These are phyloP conservation scores for Agrilus planipennis DNA, from an alignment of 1,140 invertebrate species.

Conservation along the genomic window DNA sequence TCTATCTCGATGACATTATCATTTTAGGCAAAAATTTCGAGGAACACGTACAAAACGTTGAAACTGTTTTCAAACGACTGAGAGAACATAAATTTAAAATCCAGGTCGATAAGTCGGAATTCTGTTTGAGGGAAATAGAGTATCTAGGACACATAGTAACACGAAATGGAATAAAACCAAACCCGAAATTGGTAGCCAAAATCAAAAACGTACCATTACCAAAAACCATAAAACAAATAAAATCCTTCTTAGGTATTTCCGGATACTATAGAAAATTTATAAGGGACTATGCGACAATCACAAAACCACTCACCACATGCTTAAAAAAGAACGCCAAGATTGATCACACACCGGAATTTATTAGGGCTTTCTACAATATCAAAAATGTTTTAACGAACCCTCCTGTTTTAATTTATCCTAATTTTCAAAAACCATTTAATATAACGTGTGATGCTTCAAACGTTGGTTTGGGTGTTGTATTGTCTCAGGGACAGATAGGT, in stretches of 20 bases:
- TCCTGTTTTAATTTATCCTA: slow-evolving; percentile 16
- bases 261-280: slow-evolving; percentile 37
- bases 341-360: slow-evolving; percentile 7
- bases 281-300: slow-evolving; percentile 27
- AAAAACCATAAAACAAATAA: neutral
- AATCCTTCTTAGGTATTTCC: neutral
- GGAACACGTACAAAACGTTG: too few relatives aligned
- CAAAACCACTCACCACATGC: slow-evolving; percentile 29
- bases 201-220: too few relatives aligned
- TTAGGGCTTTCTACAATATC: slow-evolving; percentile 11
- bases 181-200: too few relatives aligned
- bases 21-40: too few relatives aligned
- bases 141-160: too few relatives aligned
- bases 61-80: too few relatives aligned
- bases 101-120: too few relatives aligned
- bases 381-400: slow-evolving; percentile 13
- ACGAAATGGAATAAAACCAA: too few relatives aligned
- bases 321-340: slow-evolving; percentile 14
- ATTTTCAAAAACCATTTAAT: slow-evolving; percentile 15
- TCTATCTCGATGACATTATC: too few relatives aligned
- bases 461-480: slow-evolving; percentile 16
- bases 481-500: slow-evolving; percentile 15
- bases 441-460: slow-evolving; percentile 16
- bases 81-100: too few relatives aligned
- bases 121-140: too few relatives aligned